Conservation (phyloP, 2,888 invertebrate species). For the Eupithecia subumbrata region DNA sequence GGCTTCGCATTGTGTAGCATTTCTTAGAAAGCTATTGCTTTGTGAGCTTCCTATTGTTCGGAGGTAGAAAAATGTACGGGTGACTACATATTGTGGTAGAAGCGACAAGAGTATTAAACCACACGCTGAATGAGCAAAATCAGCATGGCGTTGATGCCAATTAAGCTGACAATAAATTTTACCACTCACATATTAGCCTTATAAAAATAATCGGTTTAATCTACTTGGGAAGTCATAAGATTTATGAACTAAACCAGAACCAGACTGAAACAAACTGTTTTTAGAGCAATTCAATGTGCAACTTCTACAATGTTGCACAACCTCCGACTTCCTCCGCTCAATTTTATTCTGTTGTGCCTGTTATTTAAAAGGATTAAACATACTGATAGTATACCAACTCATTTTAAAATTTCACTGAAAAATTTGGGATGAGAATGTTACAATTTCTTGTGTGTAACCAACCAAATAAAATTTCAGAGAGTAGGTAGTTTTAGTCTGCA, state of each 20-base stretch:
- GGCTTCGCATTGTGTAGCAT: constrained; percentile 58
- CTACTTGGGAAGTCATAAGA: not conserved
- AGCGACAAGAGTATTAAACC: constrained; percentile 15
- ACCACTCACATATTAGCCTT: not conserved
- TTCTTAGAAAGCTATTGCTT: constrained; percentile 48
- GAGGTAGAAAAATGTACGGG: constrained; percentile 37
- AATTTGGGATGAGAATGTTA: too few relatives aligned
- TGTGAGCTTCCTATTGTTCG: constrained; percentile 47
- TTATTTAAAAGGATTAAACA: not conserved
- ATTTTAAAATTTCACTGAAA: not conserved
- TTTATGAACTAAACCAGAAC: not conserved
- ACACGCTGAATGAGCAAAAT: not conserved
- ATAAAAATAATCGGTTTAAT: not conserved
- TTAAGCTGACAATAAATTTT: not conserved
- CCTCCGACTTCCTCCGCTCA: not conserved
- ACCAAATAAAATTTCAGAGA: not conserved
- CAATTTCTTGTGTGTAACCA: not conserved
- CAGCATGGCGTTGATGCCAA: not conserved
- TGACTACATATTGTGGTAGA: constrained; percentile 22
- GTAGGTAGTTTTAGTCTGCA: not conserved
- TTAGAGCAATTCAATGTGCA: not conserved
- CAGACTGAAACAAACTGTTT: not conserved
- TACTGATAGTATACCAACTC: not conserved
- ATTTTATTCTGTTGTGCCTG: not conserved
- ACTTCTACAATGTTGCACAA: constrained; percentile 6